Percentiles rank a stretch among this genome's conserved stretches.
phyloP scores from a whole-genome alignment of 2,888 invertebrate species.

The Erebia ligea region DNA sequence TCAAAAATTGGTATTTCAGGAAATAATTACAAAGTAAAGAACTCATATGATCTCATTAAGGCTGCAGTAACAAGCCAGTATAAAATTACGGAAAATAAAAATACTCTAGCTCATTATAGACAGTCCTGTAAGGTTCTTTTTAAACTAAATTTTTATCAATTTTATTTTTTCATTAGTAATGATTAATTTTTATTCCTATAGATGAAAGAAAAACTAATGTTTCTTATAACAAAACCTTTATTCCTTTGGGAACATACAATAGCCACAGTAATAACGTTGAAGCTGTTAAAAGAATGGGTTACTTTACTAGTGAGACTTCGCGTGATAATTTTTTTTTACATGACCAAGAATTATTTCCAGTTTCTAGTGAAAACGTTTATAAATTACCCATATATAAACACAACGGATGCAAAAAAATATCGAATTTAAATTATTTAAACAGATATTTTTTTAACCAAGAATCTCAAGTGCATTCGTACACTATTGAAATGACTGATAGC shows the following conservation, averaged over 20 bases:
- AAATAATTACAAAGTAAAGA: constrained; percentile 40
- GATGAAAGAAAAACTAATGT: not conserved
- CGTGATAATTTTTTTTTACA: constrained; percentile 50
- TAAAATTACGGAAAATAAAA: constrained; percentile 14
- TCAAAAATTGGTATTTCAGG: not conserved
- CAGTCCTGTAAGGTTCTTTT: constrained; percentile 9
- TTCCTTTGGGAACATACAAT: constrained; percentile 27
- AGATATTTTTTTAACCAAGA: not conserved
- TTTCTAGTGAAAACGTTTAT: not conserved
- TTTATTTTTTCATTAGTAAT: constrained; percentile 36
- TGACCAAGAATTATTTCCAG: constrained; percentile 9
- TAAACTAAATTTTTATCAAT: not conserved
- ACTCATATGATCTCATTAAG: constrained; percentile 63
- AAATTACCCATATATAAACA: not conserved
- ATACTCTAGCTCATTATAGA: not conserved
- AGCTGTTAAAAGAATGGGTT: constrained; percentile 33
- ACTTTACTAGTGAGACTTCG: constrained; percentile 47
- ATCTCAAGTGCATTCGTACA: not conserved
- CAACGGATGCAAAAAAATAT: not conserved
- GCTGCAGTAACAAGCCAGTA: constrained; percentile 45
- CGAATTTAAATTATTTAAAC: not conserved
- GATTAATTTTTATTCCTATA: constrained; percentile 2
- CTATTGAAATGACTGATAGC: constrained; percentile 8
- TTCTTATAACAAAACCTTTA: not conserved
- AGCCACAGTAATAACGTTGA: constrained; percentile 26